Evolutionary conservation across 1,140 invertebrate genomes (phyloP).

Genomic region (Musca domestica): DNA sequence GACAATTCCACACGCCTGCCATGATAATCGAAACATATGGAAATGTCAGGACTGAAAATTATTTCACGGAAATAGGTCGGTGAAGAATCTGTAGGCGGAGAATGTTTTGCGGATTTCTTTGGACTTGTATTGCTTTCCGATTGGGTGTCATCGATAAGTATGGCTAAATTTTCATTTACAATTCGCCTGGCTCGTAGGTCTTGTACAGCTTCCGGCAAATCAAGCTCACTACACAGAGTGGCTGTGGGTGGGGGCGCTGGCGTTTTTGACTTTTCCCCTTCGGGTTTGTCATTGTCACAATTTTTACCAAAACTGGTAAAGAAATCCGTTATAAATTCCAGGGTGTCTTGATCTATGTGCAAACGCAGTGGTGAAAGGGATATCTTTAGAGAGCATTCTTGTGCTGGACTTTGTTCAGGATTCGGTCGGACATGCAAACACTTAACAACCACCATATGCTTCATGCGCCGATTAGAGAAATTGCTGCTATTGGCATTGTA

Average conservation of each 20-base stretch:
- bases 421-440: conserved; percentile 80
- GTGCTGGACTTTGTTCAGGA: conserved; percentile 61
- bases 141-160: conserved; percentile 7
- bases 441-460: conserved; percentile 70
- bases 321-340: conserved; percentile 85
- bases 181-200: conserved; percentile 58
- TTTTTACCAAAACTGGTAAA: conserved; percentile 56
- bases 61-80: conserved; percentile 78
- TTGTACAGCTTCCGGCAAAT: conserved; percentile 34
- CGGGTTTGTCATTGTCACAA: conserved; percentile 56
- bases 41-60: conserved; percentile 84
- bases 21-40: conserved; percentile 88
- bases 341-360: conserved; percentile 93
- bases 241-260: conserved; percentile 16
- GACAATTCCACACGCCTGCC: conserved; percentile 87
- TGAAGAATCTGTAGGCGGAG: conserved; percentile 51
- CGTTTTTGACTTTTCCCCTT: not conserved
- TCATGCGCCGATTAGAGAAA: conserved; percentile 34
- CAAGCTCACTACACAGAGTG: conserved; percentile 41
- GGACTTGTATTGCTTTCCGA: not conserved
- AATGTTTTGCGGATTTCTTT: conserved; percentile 15
- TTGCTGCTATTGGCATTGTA: conserved; percentile 62
- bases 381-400: conserved; percentile 85
- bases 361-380: conserved; percentile 85
- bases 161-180: conserved; percentile 61